phyloP scores from a whole-genome alignment of 2,888 invertebrate species.

The Diplazon laetatorius region DNA sequence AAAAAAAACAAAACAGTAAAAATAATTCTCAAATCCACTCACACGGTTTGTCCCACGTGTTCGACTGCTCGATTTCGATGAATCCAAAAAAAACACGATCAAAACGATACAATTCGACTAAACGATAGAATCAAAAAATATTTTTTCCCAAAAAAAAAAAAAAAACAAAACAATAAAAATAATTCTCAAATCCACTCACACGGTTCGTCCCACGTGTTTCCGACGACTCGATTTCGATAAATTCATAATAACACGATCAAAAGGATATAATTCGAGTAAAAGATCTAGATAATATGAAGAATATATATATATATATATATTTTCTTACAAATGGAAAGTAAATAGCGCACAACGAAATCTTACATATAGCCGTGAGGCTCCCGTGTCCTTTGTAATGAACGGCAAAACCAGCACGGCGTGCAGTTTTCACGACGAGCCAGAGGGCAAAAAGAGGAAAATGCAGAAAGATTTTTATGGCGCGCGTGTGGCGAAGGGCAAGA shows the following conservation, averaged over 20 bases:
- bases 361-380: constrained; percentile 8
- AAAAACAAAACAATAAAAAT: not conserved
- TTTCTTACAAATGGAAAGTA: not conserved
- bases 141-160: not conserved
- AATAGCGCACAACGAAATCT: constrained; percentile 28
- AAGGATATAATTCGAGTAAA: too few relatives aligned
- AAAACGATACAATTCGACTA: too few relatives aligned
- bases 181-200: not conserved
- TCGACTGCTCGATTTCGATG: too few relatives aligned
- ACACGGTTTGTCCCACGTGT: not conserved
- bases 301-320: too few relatives aligned
- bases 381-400: constrained; percentile 23
- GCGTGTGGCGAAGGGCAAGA: too few relatives aligned
- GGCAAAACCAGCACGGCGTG: not conserved
- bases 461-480: constrained; percentile 1
- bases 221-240: too few relatives aligned
- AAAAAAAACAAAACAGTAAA: not conserved
- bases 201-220: not conserved
- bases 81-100: too few relatives aligned
- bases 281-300: too few relatives aligned
- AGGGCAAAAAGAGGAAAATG: constrained; percentile 16
- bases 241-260: too few relatives aligned
- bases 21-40: not conserved
- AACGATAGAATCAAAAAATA: too few relatives aligned
- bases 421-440: constrained; percentile 24